Base-by-base conservation (phyloP, 1,140 invertebrate genomes). In the Panonychus citri region DNA sequence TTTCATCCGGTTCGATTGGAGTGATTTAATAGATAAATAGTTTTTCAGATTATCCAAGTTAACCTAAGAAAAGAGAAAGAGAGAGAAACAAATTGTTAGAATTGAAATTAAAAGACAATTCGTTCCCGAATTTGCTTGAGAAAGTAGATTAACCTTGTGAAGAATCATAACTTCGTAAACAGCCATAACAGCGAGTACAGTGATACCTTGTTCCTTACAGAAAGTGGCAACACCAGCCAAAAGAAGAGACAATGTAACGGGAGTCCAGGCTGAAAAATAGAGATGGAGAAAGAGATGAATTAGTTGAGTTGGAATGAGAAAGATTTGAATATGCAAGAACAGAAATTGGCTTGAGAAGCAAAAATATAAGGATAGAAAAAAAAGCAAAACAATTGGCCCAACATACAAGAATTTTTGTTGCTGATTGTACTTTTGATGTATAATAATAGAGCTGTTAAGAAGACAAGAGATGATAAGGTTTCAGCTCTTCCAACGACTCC, bases 61-160 rank as follows among this genome's bases (percentile, higher is more conserved):
- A 8, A 53, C 7, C n/a, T 53, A 13, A 30, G 10, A 56, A 7
- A 78, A 75, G 34, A 40, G 19, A 12, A n/a, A 50, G n/a, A 57
- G 94, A 64, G 62, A 81, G 78, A 71, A 85, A 87, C n/a, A n/a
- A n/a, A n/a, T n/a, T n/a, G n/a, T n/a, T 25, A 24, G 80, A 78
- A 61, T 93, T 69, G 19, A 88, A 84, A 53, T 85, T 88, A 57
- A 93, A 78, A n/a, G n/a, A n/a, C n/a, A 86, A 87, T 70, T 94
- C 89, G 70, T 89, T 88, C 70, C 81, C 88, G 59, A 90, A 73
- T 83, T 88, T 89, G 21, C 24, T n/a, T 28, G n/a, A 52, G 13
- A 27, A 52, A 13, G 15, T 15, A 25, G 7, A 3, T 4, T 24
- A 24, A 50, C 4, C 24, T 24, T 27, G 0, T 51, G 13, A 3